Percentiles rank a stretch among this genome's conserved stretches.
Conservation (phyloP, 1,140 invertebrate genomes). For the Anastrepha ludens region DNA sequence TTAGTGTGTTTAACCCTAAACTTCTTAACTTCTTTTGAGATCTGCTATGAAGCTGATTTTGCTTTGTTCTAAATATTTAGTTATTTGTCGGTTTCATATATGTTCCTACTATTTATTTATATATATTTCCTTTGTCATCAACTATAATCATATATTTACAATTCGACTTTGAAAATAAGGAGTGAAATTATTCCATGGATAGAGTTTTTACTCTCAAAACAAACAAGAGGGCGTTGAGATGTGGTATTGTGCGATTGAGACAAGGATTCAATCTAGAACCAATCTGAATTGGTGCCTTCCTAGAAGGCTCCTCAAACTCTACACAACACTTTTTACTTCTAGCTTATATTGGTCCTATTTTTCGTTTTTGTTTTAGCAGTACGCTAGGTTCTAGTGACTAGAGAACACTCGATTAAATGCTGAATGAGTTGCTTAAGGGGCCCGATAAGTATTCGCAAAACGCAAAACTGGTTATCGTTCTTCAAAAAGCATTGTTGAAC, state of each 20-base stretch:
- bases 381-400: slow-evolving; percentile 61
- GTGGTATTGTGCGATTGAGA: no score
- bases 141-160: background rate
- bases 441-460: background rate
- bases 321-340: no score
- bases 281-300: no score
- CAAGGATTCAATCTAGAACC: no score
- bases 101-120: background rate
- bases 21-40: slow-evolving; percentile 2
- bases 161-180: background rate
- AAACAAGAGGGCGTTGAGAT: background rate
- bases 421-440: slow-evolving; percentile 11
- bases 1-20: background rate
- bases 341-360: background rate
- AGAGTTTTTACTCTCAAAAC: background rate
- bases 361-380: slow-evolving; percentile 28
- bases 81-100: background rate
- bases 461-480: background rate
- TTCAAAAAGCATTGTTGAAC: background rate
- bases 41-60: slow-evolving; percentile 51
- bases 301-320: no score
- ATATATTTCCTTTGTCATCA: background rate
- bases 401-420: slow-evolving; percentile 58
- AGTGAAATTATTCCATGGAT: background rate
- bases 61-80: background rate